Evolutionary conservation across 2,888 invertebrate species (phyloP).

Genomic region (Meiosimyza decipiens): DNA sequence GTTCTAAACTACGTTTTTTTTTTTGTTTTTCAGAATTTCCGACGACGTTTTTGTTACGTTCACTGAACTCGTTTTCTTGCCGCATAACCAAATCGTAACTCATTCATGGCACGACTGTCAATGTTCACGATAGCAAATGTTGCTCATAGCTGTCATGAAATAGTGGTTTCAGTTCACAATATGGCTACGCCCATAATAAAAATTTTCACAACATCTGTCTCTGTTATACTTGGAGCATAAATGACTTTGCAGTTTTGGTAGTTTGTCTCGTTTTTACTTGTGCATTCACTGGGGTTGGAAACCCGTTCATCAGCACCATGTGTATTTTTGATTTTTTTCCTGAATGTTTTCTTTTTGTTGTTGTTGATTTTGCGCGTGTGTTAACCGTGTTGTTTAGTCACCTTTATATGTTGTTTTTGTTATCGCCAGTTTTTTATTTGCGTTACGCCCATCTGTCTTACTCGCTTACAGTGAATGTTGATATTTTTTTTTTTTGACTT

Average conservation of each 20-base stretch:
- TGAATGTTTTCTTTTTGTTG: conserved; percentile 44
- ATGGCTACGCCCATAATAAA: conserved; percentile 11
- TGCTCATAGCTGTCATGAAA: conserved; percentile 26
- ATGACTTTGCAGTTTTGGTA: not conserved
- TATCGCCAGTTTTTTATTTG: conserved; percentile 40
- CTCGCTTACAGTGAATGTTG: conserved; percentile 9
- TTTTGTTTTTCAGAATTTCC: too few species aligned
- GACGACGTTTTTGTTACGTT: conserved; percentile 36
- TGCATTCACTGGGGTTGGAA: not conserved
- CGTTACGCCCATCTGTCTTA: conserved; percentile 41
- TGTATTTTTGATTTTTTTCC: conserved; percentile 41
- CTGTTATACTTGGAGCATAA: too few species aligned
- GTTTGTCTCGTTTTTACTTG: conserved; percentile 8
- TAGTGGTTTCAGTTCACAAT: not conserved
- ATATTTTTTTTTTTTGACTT: conserved; percentile 19
- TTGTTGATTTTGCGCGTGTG: not conserved
- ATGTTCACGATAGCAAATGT: conserved; percentile 42
- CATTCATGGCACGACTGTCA: conserved; percentile 53
- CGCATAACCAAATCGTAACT: conserved; percentile 60
- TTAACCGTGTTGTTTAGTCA: conserved; percentile 29
- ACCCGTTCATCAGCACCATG: conserved; percentile 1
- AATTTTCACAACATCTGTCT: too few species aligned
- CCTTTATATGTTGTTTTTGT: conserved; percentile 15
- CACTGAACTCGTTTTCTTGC: conserved; percentile 47
- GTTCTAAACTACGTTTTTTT: too few species aligned